These are phyloP conservation scores for Taenioides sp. DNA, from an alignment of 2,797 vertebrate species.

Conservation along the genomic window DNA sequence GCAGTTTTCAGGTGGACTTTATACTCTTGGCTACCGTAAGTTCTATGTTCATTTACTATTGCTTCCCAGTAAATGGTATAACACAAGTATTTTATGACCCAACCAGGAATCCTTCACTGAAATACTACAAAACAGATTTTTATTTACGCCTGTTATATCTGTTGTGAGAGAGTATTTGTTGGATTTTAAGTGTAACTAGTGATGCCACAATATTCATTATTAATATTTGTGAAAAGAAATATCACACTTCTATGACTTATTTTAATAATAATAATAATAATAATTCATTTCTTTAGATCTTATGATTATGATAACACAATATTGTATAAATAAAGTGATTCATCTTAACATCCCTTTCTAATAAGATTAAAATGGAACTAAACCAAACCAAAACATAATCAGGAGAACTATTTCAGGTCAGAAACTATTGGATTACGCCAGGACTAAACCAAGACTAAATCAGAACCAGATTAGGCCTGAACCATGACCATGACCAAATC, in stretches of 20 bases:
- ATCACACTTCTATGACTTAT: too few species aligned
- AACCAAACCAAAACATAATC: too few species aligned
- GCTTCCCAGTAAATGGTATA: background rate
- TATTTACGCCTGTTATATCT: background rate
- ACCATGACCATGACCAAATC: background rate
- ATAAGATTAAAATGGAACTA: too few species aligned
- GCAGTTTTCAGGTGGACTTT: constrained; percentile 3
- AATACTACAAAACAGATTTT: background rate
- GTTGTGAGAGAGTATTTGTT: background rate
- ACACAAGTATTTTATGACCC: background rate
- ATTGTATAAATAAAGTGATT: too few species aligned
- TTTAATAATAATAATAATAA: too few species aligned
- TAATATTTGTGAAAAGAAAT: too few species aligned
- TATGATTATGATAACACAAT: too few species aligned
- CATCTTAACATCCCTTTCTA: too few species aligned
- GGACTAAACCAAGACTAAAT: background rate
- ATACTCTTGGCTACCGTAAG: background rate
- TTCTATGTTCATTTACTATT: background rate
- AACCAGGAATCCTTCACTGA: background rate
- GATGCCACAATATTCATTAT: too few species aligned
- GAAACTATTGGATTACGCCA: background rate
- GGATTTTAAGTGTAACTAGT: too few species aligned
- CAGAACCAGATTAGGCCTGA: background rate
- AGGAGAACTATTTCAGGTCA: too few species aligned
- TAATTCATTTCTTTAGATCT: too few species aligned